Evolutionary conservation across 2,797 vertebrate genomes (phyloP).

Genomic region (Huso huso): DNA sequence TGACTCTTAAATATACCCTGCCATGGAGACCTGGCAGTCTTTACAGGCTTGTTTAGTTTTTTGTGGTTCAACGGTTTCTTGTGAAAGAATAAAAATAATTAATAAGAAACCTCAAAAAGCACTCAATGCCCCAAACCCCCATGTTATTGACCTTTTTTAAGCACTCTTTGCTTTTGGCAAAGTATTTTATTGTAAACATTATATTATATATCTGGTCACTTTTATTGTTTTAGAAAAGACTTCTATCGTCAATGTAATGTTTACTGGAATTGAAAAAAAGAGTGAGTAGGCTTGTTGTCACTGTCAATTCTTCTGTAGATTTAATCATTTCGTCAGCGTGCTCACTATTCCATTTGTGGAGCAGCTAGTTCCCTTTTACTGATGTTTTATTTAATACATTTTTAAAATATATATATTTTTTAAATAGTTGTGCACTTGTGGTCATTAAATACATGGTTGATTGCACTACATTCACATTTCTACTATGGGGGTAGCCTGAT

Average conservation of each 20-base stretch:
- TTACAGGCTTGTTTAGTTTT: too few species aligned
- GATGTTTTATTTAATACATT: too few species aligned
- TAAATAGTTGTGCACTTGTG: too few species aligned
- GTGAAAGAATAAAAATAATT: too few species aligned
- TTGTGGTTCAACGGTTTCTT: too few species aligned
- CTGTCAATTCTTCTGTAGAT: background rate
- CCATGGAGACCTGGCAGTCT: too few species aligned
- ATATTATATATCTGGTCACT: background rate
- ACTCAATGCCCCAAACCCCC: background rate
- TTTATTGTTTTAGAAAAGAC: background rate
- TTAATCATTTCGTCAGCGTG: background rate
- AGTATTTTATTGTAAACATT: slow-evolving; percentile 6
- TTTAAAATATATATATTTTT: too few species aligned
- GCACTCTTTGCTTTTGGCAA: background rate
- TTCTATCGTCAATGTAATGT: background rate
- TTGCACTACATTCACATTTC: background rate
- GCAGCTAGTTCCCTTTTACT: too few species aligned
- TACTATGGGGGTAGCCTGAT: background rate
- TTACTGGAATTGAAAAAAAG: background rate
- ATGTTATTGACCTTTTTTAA: background rate
- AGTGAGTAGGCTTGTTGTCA: background rate
- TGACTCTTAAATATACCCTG: too few species aligned
- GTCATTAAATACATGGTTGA: background rate
- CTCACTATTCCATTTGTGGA: background rate
- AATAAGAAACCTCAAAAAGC: background rate